phyloP scores from a whole-genome alignment of 2,797 vertebrate genomes.

The Halcyon chelicuti region DNA sequence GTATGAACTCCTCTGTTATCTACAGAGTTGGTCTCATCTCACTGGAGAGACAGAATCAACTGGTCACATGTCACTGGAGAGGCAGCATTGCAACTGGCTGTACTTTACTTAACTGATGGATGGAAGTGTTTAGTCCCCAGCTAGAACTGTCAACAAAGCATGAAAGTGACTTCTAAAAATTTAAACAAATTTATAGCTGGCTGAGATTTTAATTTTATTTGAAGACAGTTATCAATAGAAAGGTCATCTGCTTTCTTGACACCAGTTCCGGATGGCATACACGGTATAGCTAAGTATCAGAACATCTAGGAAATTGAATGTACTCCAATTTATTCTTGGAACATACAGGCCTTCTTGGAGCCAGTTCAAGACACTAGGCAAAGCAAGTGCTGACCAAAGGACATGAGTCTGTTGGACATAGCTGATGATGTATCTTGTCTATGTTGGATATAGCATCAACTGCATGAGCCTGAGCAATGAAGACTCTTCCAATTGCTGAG shows the following conservation, averaged over 20 bases:
- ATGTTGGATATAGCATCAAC: not conserved
- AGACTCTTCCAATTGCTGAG: not conserved
- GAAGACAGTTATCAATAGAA: not conserved
- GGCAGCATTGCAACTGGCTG: not conserved
- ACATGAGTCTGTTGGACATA: fast-evolving
- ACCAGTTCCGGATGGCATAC: not conserved
- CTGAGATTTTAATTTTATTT: constrained; percentile 29
- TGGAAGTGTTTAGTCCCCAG: not conserved
- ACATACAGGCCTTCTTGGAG: not conserved
- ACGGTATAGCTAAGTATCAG: not conserved
- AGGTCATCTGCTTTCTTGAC: constrained; percentile 7
- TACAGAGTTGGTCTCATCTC: not conserved
- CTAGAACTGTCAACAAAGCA: not conserved
- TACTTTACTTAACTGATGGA: not conserved
- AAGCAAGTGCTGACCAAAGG: not conserved
- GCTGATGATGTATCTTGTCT: not conserved
- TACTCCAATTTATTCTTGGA: not conserved
- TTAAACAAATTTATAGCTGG: not conserved
- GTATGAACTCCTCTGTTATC: not conserved
- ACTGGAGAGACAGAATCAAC: not conserved
- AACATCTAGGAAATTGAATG: not conserved
- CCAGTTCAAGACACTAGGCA: not conserved
- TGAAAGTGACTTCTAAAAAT: constrained; percentile 28
- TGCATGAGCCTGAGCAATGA: not conserved
- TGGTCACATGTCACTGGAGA: not conserved